These are phyloP conservation scores for Dryobota labecula DNA, from an alignment of 2,888 invertebrate species.

Conservation along the genomic window DNA sequence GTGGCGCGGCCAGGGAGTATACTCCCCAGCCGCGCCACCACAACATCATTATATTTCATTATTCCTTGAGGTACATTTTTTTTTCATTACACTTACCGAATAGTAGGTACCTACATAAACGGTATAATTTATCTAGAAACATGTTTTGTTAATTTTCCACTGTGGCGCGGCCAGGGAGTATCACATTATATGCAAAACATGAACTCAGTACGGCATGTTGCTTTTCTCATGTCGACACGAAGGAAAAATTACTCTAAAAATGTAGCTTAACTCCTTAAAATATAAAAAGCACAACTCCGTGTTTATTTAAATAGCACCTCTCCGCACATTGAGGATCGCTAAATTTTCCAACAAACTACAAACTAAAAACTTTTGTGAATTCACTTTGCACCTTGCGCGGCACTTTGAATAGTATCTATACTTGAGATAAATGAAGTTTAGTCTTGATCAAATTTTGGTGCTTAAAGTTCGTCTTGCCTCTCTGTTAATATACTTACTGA, in stretches of 20 bases:
- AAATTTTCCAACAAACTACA: neutral
- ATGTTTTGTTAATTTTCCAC: no score
- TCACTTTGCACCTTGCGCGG: neutral
- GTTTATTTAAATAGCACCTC: neutral
- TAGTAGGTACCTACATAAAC: no score
- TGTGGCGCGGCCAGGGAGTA: no score
- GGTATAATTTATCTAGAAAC: no score
- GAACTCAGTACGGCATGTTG: no score
- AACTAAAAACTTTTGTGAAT: neutral
- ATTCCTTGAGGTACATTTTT: no score
- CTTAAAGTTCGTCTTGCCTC: neutral
- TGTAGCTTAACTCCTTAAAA: neutral
- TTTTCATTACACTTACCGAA: no score
- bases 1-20: no score
- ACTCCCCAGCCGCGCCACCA: no score
- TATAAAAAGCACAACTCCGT: neutral
- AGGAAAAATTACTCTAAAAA: neutral
- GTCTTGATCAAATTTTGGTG: neutral
- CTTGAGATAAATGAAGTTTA: neutral
- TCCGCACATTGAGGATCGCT: neutral
- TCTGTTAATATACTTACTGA: no score
- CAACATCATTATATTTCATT: no score
- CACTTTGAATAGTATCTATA: neutral
- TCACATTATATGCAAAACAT: no score
- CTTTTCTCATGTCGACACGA: neutral